Conservation (phyloP, 2,797 vertebrate species). For the Thalassophryne amazonica region DNA sequence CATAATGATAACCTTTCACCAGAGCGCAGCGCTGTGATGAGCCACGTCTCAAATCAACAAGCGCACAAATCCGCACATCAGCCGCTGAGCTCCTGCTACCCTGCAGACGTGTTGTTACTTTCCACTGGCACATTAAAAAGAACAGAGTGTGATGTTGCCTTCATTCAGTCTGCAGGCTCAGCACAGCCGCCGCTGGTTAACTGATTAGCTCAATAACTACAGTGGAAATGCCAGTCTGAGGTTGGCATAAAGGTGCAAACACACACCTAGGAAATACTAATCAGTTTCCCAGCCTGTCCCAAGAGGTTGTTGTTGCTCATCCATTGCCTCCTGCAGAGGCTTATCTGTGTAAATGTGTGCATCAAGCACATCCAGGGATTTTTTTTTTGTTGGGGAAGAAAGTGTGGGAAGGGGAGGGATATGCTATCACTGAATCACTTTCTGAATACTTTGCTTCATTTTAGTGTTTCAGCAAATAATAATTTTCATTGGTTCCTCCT, state of each 20-base stretch:
- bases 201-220: constrained; percentile 59
- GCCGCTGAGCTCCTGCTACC: not conserved
- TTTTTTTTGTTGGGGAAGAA: no score
- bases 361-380: no score
- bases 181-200: constrained; percentile 33
- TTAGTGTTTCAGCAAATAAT: no score
- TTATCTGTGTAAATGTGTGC: constrained; percentile 26
- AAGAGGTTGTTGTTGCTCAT: constrained; percentile 24
- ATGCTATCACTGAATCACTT: no score
- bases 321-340: constrained; percentile 18
- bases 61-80: constrained; percentile 4
- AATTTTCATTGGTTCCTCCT: no score
- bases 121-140: constrained; percentile 9
- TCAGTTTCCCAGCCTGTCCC: constrained; percentile 49
- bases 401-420: no score
- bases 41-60: constrained; percentile 29
- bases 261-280: constrained; percentile 64
- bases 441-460: no score
- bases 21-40: constrained; percentile 21
- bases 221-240: constrained; percentile 52
- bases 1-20: constrained; percentile 44
- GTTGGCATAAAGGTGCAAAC: constrained; percentile 51
- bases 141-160: constrained; percentile 17
- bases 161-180: constrained; percentile 25
- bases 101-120: constrained; percentile 24